Base-by-base conservation (phyloP, 2,888 invertebrate species). In the Didymodactylos carnosus region DNA sequence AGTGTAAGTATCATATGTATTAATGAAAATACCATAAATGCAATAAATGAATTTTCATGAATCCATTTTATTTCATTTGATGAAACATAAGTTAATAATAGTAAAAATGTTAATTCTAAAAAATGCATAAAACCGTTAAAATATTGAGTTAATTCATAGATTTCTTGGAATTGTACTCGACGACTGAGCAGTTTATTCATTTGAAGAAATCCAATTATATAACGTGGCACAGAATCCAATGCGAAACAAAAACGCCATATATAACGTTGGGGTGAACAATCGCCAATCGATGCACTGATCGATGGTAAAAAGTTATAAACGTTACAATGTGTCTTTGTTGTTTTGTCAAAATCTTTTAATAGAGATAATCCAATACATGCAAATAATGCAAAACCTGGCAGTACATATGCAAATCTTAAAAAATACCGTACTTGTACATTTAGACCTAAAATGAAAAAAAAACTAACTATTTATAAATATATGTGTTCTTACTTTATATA, bases 191-290 rank as follows among this genome's bases (percentile, higher is more conserved):
- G 25, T 25, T 25, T 23, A 25, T 49, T 23, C 39, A 70, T 70
- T 46, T 70, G 70, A 8, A 73, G 29, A 29, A 70, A 70, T n/a
- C 49, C 49, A 11, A 73, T 73, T n/a, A 73, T 23, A 70, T 70
- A 73, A n/a, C 73, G 35, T 13, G 70, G 49, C 53, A 46, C 39
- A 46, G 46, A 70, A 29, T 70, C 69, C 23, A 73, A 49, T 5
- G 49, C 70, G 35, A 73, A 70, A 39, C 73, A 70, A 19, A 73
- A 19, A 25, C 51, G 46, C 73, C 73, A 73, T 25, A 73, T n/a
- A 39, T 51, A 70, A 23, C 40, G 70, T 46, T 73, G 73, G 13
- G 73, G 73, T 70, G 49, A 46, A 71, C 70, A 73, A 39, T 35
- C 25, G 16, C 46, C 70, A n/a, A 70, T 73, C 39, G 46, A 23